These are phyloP conservation scores for Sarcophaga variegata DNA, from an alignment of 2,888 invertebrate genomes.

Conservation along the genomic window DNA sequence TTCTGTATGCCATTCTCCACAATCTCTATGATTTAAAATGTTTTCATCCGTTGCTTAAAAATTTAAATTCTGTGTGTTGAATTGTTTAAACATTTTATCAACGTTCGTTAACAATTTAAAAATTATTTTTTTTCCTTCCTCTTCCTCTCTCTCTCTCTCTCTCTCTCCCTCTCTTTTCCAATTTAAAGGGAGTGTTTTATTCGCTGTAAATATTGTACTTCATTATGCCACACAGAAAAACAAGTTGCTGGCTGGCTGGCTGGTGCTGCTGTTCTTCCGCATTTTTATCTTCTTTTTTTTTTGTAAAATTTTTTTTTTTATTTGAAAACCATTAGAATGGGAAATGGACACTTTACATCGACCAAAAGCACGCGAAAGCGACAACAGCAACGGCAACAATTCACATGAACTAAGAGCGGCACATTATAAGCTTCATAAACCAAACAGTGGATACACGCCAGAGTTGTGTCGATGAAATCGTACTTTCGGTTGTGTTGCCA, in stretches of 20 bases:
- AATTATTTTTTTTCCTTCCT: no score
- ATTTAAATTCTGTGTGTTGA: no score
- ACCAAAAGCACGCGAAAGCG: background rate
- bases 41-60: no score
- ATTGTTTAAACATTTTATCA: no score
- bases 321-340: conserved; percentile 61
- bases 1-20: no score
- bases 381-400: conserved; percentile 8
- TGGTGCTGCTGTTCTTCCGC: background rate
- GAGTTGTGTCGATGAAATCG: no score
- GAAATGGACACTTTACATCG: conserved; percentile 52
- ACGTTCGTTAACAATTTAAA: no score
- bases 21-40: no score
- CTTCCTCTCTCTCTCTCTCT: no score
- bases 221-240: conserved; percentile 44
- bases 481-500: no score
- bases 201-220: conserved; percentile 29
- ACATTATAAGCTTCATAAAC: background rate
- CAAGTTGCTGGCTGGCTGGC: conserved; percentile 8
- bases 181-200: conserved; percentile 33
- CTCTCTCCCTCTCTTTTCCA: background rate
- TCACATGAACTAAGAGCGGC: background rate
- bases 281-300: background rate
- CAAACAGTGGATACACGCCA: no score
- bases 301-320: conserved; percentile 10